Base-by-base conservation (phyloP, 2,797 vertebrate genomes). In the Acanthiza pusilla region DNA sequence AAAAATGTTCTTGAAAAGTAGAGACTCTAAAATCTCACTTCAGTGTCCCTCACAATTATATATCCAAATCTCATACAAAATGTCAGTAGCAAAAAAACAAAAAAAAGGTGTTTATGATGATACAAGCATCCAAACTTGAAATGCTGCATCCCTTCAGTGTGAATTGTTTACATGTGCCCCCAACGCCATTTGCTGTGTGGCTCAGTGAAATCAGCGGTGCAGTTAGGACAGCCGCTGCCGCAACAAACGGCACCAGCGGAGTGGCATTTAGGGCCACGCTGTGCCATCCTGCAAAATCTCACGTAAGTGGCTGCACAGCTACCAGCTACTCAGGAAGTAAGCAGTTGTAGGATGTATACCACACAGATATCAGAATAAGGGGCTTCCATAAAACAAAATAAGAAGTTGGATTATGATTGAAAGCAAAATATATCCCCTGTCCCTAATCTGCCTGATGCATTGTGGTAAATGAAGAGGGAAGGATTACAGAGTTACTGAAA, bases 1-100 rank as follows among this genome's bases (percentile, higher is more conserved):
- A 51, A 95, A 97, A 97, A 96, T 27, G 30, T 81, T 96, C 71
- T 90, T 88, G 48, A 92, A 93, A 96, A 96, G 27, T 6, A 57
- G 65, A 77, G 87, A 40, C 47, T 67, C 30, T 78, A 65, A 89
- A 80, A 51, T 68, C 42, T 91, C 27, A 32, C 25, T 82, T 74
- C 96, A 94, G 70, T 25, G 12, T 67, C 51, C 36, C 60, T 92
- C 71, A 50, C 4, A 25, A 68, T 55, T 36, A 73, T 10, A 62
- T 16, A 54, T 13, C 19, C 58, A 85, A 89, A 72, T 48, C 34
- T 84, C 47, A 65, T 5, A 61, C 8, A 62, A 82, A 74, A 70
- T 9, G 25, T 47, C 58, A 86, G 48, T 9, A 80, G 36, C 13
- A 67, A 73, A 63, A 81, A 74, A 66, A 74, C 65, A 73, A 67